phyloP scores from a whole-genome alignment of 2,797 vertebrate genomes.

The Pachyuromys duprasi region DNA sequence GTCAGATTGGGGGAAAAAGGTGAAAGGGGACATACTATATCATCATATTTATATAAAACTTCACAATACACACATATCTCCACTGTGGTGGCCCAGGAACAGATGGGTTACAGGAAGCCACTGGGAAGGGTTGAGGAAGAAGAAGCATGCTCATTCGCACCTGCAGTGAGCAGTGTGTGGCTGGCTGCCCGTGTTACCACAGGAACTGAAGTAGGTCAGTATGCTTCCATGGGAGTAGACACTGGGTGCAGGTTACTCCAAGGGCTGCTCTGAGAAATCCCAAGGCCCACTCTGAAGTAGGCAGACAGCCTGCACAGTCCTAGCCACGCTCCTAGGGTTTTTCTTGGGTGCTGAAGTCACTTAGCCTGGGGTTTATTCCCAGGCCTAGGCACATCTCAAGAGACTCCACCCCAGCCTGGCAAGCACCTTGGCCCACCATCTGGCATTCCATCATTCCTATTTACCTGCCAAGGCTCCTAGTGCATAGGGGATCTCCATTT shows the following conservation, averaged over 20 bases:
- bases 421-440: not conserved
- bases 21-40: not conserved
- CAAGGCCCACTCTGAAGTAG: no score
- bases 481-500: not conserved
- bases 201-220: not conserved
- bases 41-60: not conserved
- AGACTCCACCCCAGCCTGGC: not conserved
- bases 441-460: not conserved
- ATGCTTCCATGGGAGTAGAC: not conserved
- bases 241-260: not conserved
- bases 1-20: not conserved
- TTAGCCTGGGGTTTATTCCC: not conserved
- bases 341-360: not conserved
- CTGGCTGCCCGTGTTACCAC: not conserved
- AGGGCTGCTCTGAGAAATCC: not conserved
- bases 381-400: not conserved
- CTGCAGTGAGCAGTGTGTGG: not conserved
- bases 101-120: not conserved
- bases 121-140: not conserved
- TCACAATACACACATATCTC: not conserved
- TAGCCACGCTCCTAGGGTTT: accelerated
- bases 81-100: not conserved
- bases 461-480: not conserved
- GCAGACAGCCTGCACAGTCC: not conserved
- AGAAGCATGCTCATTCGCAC: not conserved